Percentiles rank a stretch among this genome's conserved stretches.
Conservation (phyloP, 92 coral and sea anemone genomes). For the Porites evermanni region DNA sequence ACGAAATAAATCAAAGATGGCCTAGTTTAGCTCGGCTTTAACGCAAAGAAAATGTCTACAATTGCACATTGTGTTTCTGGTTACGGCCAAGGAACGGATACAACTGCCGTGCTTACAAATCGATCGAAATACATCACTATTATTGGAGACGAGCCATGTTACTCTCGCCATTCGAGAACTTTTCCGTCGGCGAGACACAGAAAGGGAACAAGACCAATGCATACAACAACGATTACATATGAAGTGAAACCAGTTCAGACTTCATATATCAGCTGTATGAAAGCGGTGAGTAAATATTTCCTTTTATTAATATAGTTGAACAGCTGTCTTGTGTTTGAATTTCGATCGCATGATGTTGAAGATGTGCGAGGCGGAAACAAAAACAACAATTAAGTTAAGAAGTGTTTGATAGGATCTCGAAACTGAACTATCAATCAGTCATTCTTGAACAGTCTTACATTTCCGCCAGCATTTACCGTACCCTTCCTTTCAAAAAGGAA, state of each 20-base stretch:
- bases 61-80: conserved; percentile 53
- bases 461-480: too few relatives aligned
- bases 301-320: background rate
- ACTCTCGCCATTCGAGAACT: conserved; percentile 74
- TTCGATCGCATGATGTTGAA: conserved; percentile 12
- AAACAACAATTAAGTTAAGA: background rate
- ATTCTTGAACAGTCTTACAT: conserved; percentile 2
- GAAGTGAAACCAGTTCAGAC: conserved; percentile 66
- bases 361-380: background rate
- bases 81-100: conserved; percentile 89
- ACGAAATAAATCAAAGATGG: conserved; percentile 16
- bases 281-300: conserved; percentile 78
- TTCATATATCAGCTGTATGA: conserved; percentile 82
- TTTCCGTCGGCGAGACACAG: conserved; percentile 53
- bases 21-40: background rate
- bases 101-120: conserved; percentile 90
- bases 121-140: conserved; percentile 91
- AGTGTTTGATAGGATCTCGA: conserved; percentile 20
- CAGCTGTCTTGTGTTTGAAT: conserved; percentile 36
- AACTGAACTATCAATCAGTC: background rate
- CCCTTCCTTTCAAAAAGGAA: too few relatives aligned
- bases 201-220: conserved; percentile 89
- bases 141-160: conserved; percentile 87
- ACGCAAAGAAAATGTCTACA: conserved; percentile 61
- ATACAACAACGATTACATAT: conserved; percentile 75